Evolutionary conservation across 2,797 vertebrate genomes (phyloP).

Genomic region (Platyrinchus mystaceus): DNA sequence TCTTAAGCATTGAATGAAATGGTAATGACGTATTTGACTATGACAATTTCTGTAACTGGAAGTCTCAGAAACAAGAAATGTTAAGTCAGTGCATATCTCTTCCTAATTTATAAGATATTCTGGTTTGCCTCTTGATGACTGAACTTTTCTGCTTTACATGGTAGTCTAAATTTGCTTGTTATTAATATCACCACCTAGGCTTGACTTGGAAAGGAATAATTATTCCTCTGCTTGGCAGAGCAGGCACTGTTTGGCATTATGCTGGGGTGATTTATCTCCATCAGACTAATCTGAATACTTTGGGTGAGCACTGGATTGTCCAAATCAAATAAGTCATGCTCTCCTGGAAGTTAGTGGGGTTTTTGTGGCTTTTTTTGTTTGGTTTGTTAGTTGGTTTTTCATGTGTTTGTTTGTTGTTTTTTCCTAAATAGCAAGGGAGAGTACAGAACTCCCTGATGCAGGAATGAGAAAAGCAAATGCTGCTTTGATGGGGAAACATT

Average conservation of each 20-base stretch:
- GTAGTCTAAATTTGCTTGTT: not conserved
- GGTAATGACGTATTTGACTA: not conserved
- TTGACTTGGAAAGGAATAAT: not conserved
- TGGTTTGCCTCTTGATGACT: not conserved
- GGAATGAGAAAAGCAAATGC: not conserved
- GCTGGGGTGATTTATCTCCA: not conserved
- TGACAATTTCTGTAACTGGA: not conserved
- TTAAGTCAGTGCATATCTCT: not conserved
- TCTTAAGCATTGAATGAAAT: conserved; percentile 12
- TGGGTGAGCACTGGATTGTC: not conserved
- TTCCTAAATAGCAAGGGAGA: not conserved
- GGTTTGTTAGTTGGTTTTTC: not conserved
- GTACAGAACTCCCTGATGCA: not conserved
- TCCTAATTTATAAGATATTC: not conserved
- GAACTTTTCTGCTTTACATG: conserved; percentile 1
- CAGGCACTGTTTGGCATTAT: not conserved
- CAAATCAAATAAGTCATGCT: not conserved
- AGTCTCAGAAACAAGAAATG: not conserved
- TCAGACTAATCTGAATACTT: not conserved
- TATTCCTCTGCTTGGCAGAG: not conserved
- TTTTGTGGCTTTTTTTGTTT: not conserved
- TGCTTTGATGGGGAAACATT: not conserved
- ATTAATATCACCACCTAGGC: not conserved
- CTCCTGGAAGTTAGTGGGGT: accelerated
- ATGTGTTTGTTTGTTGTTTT: not conserved